phyloP scores from a whole-genome alignment of 1,140 invertebrate species.

The Nylanderia fulva region DNA sequence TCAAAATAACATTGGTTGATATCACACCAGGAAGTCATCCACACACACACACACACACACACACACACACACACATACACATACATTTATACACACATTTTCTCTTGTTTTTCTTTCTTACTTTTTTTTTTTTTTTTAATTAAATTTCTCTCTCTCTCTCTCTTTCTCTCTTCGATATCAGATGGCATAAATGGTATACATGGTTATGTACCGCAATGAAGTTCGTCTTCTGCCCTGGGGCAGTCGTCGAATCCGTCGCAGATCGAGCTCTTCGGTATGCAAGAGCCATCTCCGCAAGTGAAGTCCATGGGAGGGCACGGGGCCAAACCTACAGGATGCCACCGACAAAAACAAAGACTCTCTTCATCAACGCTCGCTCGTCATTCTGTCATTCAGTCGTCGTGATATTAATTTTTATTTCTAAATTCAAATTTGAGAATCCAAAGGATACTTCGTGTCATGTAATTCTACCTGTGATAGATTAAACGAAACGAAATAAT shows the following conservation, averaged over 20 bases:
- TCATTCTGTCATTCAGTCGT: slow-evolving; percentile 35
- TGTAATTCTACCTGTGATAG: not conserved
- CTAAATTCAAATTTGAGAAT: not conserved
- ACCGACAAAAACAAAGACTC: slow-evolving; percentile 78
- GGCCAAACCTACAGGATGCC: slow-evolving; percentile 82
- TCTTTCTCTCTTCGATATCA: slow-evolving; percentile 1
- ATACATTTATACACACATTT: too few relatives aligned
- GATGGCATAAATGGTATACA: slow-evolving; percentile 39
- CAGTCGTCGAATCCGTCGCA: slow-evolving; percentile 93
- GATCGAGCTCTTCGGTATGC: slow-evolving; percentile 88
- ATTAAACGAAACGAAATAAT: slow-evolving; percentile 20
- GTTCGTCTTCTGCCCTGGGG: slow-evolving; percentile 91
- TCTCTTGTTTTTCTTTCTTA: not conserved
- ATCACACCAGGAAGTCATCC: not conserved
- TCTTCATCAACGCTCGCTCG: slow-evolving; percentile 68
- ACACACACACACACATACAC: too few relatives aligned
- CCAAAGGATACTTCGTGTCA: not conserved
- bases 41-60: too few relatives aligned
- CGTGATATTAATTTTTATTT: not conserved
- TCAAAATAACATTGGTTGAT: slow-evolving; percentile 47
- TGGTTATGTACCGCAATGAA: slow-evolving; percentile 86
- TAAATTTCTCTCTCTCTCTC: not conserved
- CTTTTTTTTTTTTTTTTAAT: not conserved
- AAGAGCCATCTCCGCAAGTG: slow-evolving; percentile 89
- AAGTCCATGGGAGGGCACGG: slow-evolving; percentile 87